Conservation (phyloP, 2,888 invertebrate species). For the Physocephala rufipes region DNA sequence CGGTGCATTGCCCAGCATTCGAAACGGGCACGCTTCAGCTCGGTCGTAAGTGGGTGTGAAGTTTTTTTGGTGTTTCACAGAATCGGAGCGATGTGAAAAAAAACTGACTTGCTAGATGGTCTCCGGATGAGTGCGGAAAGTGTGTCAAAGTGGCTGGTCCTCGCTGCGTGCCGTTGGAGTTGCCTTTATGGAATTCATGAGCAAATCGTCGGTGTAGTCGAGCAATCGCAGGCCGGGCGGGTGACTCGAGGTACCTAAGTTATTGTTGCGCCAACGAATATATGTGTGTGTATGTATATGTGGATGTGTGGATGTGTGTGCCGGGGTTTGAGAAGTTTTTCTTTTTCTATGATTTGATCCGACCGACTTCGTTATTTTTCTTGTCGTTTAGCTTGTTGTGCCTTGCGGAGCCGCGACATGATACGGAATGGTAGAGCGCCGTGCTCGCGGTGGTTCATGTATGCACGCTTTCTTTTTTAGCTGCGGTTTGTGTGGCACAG, state of each 20-base stretch:
- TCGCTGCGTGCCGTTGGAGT: background rate
- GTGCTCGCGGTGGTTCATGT: constrained; percentile 14
- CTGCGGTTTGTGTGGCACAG: constrained; percentile 35
- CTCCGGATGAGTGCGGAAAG: constrained; percentile 33
- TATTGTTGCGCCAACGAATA: constrained; percentile 24
- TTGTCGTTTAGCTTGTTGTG: constrained; percentile 29
- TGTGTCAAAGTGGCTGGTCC: constrained; percentile 39
- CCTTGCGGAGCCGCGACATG: constrained; percentile 5
- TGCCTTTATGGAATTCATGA: background rate
- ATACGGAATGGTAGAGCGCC: no score
- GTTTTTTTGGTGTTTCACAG: constrained; percentile 25
- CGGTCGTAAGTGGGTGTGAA: constrained; percentile 33
- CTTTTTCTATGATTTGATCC: constrained; percentile 39
- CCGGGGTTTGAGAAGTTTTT: constrained; percentile 43
- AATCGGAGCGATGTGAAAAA: constrained; percentile 24
- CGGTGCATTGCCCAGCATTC: constrained; percentile 12
- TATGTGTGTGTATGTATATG: no score
- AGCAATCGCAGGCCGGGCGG: background rate
- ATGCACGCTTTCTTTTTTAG: constrained; percentile 32
- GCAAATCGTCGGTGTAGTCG: background rate
- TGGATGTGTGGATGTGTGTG: constrained; percentile 19
- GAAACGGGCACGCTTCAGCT: constrained; percentile 22
- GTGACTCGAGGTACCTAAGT: constrained; percentile 24
- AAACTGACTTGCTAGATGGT: constrained; percentile 11
- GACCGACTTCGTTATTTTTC: constrained; percentile 38